Evolutionary conservation across 1,140 invertebrate species (phyloP).

Genomic region (Drosophila yakuba): DNA sequence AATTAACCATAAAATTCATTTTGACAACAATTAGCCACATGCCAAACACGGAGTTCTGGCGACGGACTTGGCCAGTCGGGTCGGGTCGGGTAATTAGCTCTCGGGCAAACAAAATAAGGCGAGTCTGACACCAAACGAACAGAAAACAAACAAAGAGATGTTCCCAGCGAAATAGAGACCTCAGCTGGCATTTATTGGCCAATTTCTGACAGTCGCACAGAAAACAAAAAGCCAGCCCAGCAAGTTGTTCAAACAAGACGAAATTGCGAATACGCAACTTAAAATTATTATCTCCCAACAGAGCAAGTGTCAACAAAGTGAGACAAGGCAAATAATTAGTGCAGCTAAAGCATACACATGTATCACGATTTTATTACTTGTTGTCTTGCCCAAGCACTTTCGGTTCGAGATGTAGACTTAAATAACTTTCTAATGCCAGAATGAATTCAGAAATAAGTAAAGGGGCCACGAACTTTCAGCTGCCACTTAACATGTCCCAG

Average conservation of each 20-base stretch:
- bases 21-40: constrained; percentile 51
- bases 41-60: constrained; percentile 29
- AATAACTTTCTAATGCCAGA: background rate
- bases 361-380: constrained; percentile 10
- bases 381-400: background rate
- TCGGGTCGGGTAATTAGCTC: constrained; percentile 38
- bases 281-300: constrained; percentile 56
- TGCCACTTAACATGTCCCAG: background rate
- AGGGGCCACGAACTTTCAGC: background rate
- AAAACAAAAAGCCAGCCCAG: constrained; percentile 23
- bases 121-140: constrained; percentile 12
- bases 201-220: constrained; percentile 35
- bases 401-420: background rate
- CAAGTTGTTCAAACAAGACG: constrained; percentile 62
- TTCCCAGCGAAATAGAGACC: constrained; percentile 9
- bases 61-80: constrained; percentile 21
- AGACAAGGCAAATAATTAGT: constrained; percentile 60
- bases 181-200: constrained; percentile 24
- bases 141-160: constrained; percentile 10
- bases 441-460: background rate
- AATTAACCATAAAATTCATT: constrained; percentile 63
- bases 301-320: constrained; percentile 50
- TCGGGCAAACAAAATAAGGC: constrained; percentile 26
- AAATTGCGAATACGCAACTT: constrained; percentile 32
- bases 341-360: constrained; percentile 27